A percentile compares a stretch with the other conserved stretches of the same genome.
These are phyloP conservation scores for Anarsia innoxiella DNA, from an alignment of 2,888 invertebrate species.

Conservation along the genomic window DNA sequence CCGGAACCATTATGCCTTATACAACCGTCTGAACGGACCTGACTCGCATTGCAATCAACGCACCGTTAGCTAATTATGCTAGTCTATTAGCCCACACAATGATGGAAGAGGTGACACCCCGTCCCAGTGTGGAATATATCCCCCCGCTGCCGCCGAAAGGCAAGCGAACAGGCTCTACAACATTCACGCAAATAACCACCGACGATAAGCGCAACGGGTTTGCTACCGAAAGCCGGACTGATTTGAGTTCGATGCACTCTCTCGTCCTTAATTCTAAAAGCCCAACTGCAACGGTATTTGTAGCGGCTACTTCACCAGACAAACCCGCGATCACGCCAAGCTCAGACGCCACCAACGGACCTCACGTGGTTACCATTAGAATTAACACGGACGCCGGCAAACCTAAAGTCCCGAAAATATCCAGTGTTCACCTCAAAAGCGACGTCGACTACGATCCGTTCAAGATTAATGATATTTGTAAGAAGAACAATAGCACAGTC, in stretches of 20 bases:
- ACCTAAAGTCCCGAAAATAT: constrained; percentile 65
- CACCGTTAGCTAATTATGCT: constrained; percentile 66
- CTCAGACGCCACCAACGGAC: constrained; percentile 62
- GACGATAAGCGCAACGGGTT: constrained; percentile 56
- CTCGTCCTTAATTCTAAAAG: constrained; percentile 73
- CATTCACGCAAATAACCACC: constrained; percentile 61
- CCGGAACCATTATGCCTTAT: constrained; percentile 74
- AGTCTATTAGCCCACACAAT: constrained; percentile 50
- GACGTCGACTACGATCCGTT: constrained; percentile 60
- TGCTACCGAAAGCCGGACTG: constrained; percentile 44
- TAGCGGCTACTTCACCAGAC: constrained; percentile 70
- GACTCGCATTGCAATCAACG: constrained; percentile 53
- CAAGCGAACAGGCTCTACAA: constrained; percentile 54
- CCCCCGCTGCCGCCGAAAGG: constrained; percentile 76
- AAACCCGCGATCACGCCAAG: constrained; percentile 60
- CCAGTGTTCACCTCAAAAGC: constrained; percentile 67
- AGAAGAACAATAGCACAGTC: constrained; percentile 73
- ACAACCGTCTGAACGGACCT: constrained; percentile 58
- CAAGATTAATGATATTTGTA: constrained; percentile 50
- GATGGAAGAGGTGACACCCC: constrained; percentile 73
- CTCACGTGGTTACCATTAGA: constrained; percentile 82
- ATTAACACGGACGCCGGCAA: constrained; percentile 78
- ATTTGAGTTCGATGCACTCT: constrained; percentile 72
- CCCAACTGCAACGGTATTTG: constrained; percentile 72
- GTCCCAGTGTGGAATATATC: constrained; percentile 62